A percentile compares a stretch with the other conserved stretches of the same genome.
Conservation (phyloP, 1,140 invertebrate species). For the Metaphire vulgaris region DNA sequence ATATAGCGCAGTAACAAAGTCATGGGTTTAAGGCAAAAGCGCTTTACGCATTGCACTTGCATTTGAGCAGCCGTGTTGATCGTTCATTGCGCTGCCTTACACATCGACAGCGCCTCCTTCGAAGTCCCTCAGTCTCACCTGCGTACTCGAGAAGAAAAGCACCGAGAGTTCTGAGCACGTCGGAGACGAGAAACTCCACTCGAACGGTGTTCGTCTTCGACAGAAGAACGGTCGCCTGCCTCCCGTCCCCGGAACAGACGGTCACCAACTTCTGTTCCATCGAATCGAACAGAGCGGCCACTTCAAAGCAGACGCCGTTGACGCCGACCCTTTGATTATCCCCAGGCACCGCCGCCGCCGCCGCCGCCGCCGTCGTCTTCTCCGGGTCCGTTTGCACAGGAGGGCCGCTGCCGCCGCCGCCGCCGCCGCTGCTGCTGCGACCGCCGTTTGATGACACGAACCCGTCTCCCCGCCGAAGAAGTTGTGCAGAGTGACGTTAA, state of each 20-base stretch:
- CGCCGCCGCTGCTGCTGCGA: too few relatives aligned
- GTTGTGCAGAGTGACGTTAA: neutral
- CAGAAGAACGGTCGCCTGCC: neutral
- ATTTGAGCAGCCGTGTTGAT: too few relatives aligned
- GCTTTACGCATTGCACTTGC: too few relatives aligned
- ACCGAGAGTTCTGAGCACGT: neutral
- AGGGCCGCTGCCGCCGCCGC: neutral
- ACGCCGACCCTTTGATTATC: neutral
- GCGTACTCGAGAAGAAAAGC: neutral
- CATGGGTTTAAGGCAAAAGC: too few relatives aligned
- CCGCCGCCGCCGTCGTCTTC: neutral
- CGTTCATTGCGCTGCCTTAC: too few relatives aligned
- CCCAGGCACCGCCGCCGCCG: too few relatives aligned
- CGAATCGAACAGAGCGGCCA: neutral
- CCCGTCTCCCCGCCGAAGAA: neutral
- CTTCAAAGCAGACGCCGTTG: neutral
- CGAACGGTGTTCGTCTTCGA: neutral
- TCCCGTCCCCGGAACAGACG: neutral
- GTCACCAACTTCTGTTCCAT: neutral
- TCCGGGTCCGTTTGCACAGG: neutral
- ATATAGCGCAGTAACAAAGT: too few relatives aligned
- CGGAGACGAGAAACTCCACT: neutral
- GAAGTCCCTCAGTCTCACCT: too few relatives aligned
- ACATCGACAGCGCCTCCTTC: too few relatives aligned
- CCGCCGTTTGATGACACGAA: neutral